Conservation (phyloP, 2,113 vertebrate species). For the Ageneiosus marmoratus region DNA sequence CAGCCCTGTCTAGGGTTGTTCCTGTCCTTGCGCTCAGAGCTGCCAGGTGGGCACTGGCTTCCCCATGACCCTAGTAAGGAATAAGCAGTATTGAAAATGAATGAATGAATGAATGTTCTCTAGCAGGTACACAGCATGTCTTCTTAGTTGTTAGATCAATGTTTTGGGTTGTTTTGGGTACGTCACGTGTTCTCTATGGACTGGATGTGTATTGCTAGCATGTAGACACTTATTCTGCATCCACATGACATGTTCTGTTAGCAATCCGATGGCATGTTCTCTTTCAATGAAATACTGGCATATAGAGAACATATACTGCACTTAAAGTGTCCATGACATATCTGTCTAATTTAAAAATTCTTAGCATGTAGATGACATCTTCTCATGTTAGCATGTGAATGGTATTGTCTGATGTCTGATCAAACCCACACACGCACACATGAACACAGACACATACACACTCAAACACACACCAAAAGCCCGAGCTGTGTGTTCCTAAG, state of each 20-base stretch:
- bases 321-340: background rate
- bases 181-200: background rate
- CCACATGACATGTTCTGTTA: background rate
- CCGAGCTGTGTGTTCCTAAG: slow-evolving; percentile 3
- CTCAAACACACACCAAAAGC: background rate
- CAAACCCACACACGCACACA: background rate
- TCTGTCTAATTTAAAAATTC: background rate
- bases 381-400: background rate
- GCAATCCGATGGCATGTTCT: background rate
- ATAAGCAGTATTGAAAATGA: no score
- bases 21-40: no score
- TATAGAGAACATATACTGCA: background rate
- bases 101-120: no score
- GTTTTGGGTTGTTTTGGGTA: background rate
- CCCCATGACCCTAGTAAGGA: no score
- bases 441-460: background rate
- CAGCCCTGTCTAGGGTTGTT: no score
- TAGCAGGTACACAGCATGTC: no score
- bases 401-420: background rate
- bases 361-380: background rate
- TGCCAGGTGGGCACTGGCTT: no score
- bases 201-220: no score
- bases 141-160: no score
- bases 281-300: background rate
- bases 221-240: background rate